Evolutionary conservation across 2,797 vertebrate genomes (phyloP).

Genomic region (Chelonia mydas): DNA sequence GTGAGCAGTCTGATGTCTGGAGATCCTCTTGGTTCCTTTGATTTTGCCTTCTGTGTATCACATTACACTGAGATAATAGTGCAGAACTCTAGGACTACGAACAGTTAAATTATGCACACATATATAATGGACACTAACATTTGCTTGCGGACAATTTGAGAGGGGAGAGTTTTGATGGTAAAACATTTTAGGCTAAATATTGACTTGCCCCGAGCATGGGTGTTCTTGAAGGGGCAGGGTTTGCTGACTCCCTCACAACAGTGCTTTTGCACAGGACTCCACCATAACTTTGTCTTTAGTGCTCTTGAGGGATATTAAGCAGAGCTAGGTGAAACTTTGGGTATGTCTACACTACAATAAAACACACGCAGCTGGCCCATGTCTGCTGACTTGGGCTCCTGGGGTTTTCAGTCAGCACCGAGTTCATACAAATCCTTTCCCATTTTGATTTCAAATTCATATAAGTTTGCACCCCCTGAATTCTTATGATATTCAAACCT

Average conservation of each 20-base stretch:
- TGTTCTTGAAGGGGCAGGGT: neutral
- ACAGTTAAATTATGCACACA: neutral
- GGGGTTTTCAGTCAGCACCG: neutral
- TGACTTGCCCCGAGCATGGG: rapidly evolving
- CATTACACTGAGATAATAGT: neutral
- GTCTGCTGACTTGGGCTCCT: neutral
- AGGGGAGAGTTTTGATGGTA: neutral
- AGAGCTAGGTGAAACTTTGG: neutral
- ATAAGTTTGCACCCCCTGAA: neutral
- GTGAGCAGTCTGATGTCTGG: neutral
- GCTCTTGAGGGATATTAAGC: rapidly evolving
- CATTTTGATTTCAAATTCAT: neutral
- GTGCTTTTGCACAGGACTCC: neutral
- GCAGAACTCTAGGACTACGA: neutral
- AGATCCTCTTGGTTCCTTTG: neutral
- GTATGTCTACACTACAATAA: neutral
- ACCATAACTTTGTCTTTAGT: neutral
- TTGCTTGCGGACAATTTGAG: neutral
- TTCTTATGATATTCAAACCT: neutral
- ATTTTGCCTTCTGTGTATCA: neutral
- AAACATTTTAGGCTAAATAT: neutral
- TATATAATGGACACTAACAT: neutral
- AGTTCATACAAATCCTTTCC: neutral
- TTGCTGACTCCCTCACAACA: neutral
- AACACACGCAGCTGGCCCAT: neutral